Conservation (phyloP, 2,888 invertebrate genomes). For the Masnerella sp. region DNA sequence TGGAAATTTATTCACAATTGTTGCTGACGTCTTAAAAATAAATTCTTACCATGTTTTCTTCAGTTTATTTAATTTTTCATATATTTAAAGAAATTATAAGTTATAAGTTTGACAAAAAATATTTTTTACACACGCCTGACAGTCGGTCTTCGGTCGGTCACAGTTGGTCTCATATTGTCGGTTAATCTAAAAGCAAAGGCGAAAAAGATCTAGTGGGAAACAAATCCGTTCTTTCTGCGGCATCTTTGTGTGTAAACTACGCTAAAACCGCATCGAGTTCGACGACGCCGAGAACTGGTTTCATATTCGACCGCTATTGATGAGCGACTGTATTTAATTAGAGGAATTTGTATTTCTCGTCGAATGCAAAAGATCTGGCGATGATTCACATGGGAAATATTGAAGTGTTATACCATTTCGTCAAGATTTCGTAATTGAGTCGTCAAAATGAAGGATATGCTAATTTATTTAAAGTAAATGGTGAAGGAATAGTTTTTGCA, state of each 20-base stretch:
- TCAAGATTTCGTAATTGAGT: slow-evolving; percentile 25
- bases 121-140: no score
- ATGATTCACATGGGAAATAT: slow-evolving; percentile 38
- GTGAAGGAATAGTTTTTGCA: background rate
- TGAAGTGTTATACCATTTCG: slow-evolving; percentile 8
- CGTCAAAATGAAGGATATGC: slow-evolving; percentile 6
- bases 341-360: slow-evolving; percentile 27
- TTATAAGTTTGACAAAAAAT: no score
- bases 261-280: slow-evolving; percentile 27
- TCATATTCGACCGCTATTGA: slow-evolving; percentile 14
- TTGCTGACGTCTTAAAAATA: no score
- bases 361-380: slow-evolving; percentile 25
- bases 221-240: slow-evolving; percentile 34
- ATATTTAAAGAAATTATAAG: no score
- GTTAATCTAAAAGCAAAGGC: background rate
- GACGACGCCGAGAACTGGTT: slow-evolving; percentile 39
- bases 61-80: no score
- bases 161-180: no score
- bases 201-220: background rate
- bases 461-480: slow-evolving; percentile 8
- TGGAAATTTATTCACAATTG: no score
- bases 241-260: slow-evolving; percentile 14
- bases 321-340: slow-evolving; percentile 37
- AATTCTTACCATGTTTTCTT: no score
- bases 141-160: no score